Conservation (phyloP, 2,797 vertebrate species). For the Acrossocheilus fasciatus region DNA sequence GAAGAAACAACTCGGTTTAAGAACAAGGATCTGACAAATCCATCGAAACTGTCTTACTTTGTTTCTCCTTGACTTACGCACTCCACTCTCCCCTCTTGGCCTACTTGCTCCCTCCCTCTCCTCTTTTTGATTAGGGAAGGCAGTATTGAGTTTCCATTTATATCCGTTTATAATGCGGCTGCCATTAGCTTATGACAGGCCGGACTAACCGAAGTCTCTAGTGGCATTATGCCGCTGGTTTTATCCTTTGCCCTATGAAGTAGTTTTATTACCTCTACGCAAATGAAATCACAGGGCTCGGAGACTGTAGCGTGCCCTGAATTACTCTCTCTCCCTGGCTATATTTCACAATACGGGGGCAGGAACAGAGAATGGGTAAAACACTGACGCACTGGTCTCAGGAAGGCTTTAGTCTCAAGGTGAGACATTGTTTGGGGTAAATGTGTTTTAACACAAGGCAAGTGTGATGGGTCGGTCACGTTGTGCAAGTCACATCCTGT, state of each 20-base stretch:
- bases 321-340: conserved; percentile 18
- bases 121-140: conserved; percentile 47
- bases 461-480: conserved; percentile 48
- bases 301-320: conserved; percentile 33
- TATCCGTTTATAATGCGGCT: conserved; percentile 51
- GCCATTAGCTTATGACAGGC: conserved; percentile 52
- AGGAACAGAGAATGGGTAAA: neutral
- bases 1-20: conserved; percentile 39
- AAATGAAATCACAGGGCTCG: conserved; percentile 39
- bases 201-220: conserved; percentile 37
- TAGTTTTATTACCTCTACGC: conserved; percentile 47
- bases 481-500: conserved; percentile 14
- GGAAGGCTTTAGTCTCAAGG: neutral
- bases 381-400: neutral
- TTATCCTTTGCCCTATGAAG: conserved; percentile 51
- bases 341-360: conserved; percentile 12
- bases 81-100: conserved; percentile 43
- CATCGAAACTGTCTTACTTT: conserved; percentile 47
- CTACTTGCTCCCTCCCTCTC: conserved; percentile 50
- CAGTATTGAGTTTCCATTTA: conserved; percentile 54
- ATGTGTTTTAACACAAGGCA: conserved; percentile 20
- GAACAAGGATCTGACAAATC: conserved; percentile 4
- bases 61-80: conserved; percentile 58
- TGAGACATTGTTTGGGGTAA: neutral
- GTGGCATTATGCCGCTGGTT: conserved; percentile 45